These are phyloP conservation scores for Martes flavigula DNA, from an alignment of 2,797 vertebrate genomes.

Conservation along the genomic window DNA sequence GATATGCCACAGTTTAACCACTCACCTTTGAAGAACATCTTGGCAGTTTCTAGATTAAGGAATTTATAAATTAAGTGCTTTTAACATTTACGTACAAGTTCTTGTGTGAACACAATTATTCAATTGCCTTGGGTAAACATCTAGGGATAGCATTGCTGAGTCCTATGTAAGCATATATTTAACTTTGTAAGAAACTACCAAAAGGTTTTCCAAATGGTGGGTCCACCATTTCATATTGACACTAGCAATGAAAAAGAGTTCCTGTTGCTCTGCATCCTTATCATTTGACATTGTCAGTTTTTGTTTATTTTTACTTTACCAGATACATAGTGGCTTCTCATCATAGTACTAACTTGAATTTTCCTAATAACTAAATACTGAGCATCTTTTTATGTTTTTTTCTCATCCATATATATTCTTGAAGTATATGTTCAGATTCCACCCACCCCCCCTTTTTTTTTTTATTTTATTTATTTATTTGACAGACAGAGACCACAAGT, in stretches of 20 bases:
- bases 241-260: background rate
- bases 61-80: background rate
- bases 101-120: background rate
- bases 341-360: background rate
- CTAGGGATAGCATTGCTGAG: background rate
- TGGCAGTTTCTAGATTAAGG: background rate
- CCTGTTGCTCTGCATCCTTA: background rate
- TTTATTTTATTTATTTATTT: no score
- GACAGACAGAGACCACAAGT: no score
- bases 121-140: background rate
- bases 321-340: background rate
- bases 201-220: background rate
- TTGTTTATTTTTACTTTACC: background rate
- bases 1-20: background rate
- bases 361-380: background rate
- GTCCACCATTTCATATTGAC: background rate
- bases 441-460: no score
- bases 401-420: background rate
- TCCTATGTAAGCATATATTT: background rate
- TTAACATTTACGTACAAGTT: background rate
- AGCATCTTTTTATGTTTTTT: background rate
- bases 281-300: background rate
- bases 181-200: background rate
- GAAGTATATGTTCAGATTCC: background rate
- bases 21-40: background rate